These are phyloP conservation scores for Melieria omissa DNA, from an alignment of 2,888 invertebrate genomes.

Conservation along the genomic window DNA sequence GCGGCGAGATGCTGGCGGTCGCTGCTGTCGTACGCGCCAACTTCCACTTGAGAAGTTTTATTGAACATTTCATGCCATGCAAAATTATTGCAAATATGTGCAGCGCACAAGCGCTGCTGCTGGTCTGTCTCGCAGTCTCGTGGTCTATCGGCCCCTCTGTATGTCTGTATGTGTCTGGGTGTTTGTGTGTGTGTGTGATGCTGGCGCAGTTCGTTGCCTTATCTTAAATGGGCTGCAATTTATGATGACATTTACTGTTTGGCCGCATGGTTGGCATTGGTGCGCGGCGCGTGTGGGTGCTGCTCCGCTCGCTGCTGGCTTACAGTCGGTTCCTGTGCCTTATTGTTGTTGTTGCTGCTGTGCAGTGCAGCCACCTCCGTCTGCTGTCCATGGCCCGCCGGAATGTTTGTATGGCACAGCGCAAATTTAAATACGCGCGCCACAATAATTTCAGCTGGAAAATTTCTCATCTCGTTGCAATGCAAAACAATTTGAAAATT, in stretches of 20 bases:
- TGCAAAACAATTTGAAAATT: no score
- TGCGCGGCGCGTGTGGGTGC: background rate
- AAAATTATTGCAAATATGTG: constrained; percentile 29
- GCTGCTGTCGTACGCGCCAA: constrained; percentile 5
- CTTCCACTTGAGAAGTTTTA: constrained; percentile 34
- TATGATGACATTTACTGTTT: constrained; percentile 32
- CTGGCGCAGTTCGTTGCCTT: constrained; percentile 20
- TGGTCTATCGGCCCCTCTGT: no score
- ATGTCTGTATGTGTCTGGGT: no score
- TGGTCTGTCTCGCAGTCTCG: no score
- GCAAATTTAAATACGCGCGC: no score
- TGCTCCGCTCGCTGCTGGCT: background rate
- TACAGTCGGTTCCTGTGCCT: background rate
- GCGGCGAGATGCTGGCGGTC: background rate
- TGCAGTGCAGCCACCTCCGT: background rate
- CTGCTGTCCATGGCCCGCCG: no score
- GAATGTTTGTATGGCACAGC: no score
- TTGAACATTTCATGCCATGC: constrained; percentile 30
- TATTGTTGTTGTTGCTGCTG: constrained; percentile 13
- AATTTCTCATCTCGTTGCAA: no score
- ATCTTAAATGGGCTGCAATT: constrained; percentile 31
- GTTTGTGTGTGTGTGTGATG: no score
- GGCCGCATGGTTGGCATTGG: constrained; percentile 2
- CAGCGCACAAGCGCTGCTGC: constrained; percentile 6
- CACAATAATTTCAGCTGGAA: no score